These are phyloP conservation scores for Cyprinodon variegatus DNA, from an alignment of 2,113 vertebrate species.

Conservation along the genomic window DNA sequence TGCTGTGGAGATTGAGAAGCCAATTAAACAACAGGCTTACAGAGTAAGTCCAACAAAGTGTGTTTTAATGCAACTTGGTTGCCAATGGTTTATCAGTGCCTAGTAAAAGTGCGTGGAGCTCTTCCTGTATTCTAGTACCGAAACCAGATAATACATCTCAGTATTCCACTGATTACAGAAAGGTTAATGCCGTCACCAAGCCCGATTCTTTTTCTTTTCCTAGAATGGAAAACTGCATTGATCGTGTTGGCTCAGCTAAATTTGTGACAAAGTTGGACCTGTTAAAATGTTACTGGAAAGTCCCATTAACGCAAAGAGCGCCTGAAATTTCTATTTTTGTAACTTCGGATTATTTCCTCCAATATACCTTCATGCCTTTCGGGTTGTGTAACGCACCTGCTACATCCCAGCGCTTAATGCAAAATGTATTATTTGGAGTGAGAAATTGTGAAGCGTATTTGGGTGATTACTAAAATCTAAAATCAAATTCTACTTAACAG, in stretches of 20 bases:
- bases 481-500: too few relatives aligned
- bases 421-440: not conserved
- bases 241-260: not conserved
- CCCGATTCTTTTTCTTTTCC: not conserved
- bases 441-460: too few relatives aligned
- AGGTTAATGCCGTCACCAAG: not conserved
- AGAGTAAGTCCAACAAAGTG: too few relatives aligned
- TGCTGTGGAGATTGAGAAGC: too few relatives aligned
- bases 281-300: slow-evolving; percentile 1
- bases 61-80: too few relatives aligned
- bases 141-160: not conserved
- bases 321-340: not conserved
- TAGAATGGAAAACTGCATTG: not conserved
- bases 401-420: not conserved
- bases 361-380: not conserved
- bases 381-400: not conserved
- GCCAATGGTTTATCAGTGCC: too few relatives aligned
- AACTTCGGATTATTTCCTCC: not conserved
- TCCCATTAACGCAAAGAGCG: not conserved
- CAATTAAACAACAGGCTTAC: too few relatives aligned
- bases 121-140: not conserved
- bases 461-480: too few relatives aligned
- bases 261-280: not conserved
- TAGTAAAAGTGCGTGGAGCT: too few relatives aligned
- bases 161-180: not conserved